Evolutionary conservation across 1,140 invertebrate genomes (phyloP), one percentile per base, ranked within the genome.

Genomic region (Scaptodrosophila lebanonensis): DNA sequence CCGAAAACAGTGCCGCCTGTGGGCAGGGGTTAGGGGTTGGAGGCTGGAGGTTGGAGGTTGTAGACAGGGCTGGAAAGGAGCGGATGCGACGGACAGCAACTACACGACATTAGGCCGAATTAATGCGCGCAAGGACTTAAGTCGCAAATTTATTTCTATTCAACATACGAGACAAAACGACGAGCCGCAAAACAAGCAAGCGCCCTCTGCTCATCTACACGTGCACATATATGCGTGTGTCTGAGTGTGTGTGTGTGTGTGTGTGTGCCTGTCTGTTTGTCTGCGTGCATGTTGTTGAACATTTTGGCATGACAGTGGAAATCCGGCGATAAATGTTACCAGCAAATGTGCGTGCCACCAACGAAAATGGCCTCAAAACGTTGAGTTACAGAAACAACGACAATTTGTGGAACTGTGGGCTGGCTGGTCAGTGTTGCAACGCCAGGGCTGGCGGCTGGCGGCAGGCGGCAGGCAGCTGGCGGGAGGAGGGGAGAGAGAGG

Each of bases 271-370:
- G 9, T 11, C n/a, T 45, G 9, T 43, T 7, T 52, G 29, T 36
- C 18, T 50, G 52, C 52, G 64, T 53, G 45, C 60, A 50, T 68
- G 53, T 39, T 66, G 62, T 52, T 66, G 45, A 67, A 70, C 75
- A 79, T 69, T 82, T 82, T 57, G 75, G 75, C 76, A 82, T 82
- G 75, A 82, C 75, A 82, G 69, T 82, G 75, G 75, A 79, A 79
- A 82, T 79, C 75, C 75, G 75, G 76, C 75, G 75, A 79, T 79
- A 79, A 79, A 79, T 79, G 75, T 79, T 82, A 82, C 75, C 69
- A 79, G 68, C 69, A 77, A 79, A 82, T 79, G 73, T 79, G 75
- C 65, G 73, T 79, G 75, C 75, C 68, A n/a, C n/a, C n/a, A 51
- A 66, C 48, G 44, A 66, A 51, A 67, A 59, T 51, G 57, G 72